These are phyloP conservation scores for Rapana venosa DNA, from an alignment of 2,888 invertebrate genomes.

Conservation along the genomic window DNA sequence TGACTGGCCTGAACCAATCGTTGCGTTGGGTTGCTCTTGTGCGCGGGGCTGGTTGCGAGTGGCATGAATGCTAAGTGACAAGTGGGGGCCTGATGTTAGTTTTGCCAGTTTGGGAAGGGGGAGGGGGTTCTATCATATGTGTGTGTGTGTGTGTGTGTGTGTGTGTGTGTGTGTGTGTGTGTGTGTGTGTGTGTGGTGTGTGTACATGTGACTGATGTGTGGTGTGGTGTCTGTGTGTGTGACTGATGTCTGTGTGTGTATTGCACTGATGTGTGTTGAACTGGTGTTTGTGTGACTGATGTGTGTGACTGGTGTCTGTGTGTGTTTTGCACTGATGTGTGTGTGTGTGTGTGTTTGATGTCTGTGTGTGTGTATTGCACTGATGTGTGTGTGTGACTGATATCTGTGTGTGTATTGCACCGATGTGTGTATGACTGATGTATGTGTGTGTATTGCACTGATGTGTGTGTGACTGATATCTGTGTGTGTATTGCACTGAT, in stretches of 20 bases:
- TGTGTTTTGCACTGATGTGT: background rate
- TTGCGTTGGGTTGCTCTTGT: constrained; percentile 59
- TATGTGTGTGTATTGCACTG: background rate
- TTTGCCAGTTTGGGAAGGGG: background rate
- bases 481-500: too few relatives aligned
- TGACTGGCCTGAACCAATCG: constrained; percentile 82
- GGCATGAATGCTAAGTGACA: constrained; percentile 73
- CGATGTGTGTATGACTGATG: background rate
- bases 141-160: background rate
- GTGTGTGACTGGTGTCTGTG: constrained; percentile 20
- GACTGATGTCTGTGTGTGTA: constrained; percentile 10
- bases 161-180: background rate
- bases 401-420: background rate
- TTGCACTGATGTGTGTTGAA: too few relatives aligned
- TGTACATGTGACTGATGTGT: background rate
- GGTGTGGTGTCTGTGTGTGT: constrained; percentile 13
- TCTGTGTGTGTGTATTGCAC: background rate
- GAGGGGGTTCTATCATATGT: too few relatives aligned
- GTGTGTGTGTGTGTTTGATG: constrained; percentile 15
- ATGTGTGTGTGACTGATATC: background rate
- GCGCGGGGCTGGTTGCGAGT: constrained; percentile 52
- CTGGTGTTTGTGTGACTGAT: background rate
- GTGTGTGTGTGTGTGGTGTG: background rate
- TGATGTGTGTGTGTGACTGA: background rate
- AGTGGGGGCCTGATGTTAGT: background rate